Evolutionary conservation across 2,113 vertebrate species (phyloP).

Genomic region (Ellobius talpinus): DNA sequence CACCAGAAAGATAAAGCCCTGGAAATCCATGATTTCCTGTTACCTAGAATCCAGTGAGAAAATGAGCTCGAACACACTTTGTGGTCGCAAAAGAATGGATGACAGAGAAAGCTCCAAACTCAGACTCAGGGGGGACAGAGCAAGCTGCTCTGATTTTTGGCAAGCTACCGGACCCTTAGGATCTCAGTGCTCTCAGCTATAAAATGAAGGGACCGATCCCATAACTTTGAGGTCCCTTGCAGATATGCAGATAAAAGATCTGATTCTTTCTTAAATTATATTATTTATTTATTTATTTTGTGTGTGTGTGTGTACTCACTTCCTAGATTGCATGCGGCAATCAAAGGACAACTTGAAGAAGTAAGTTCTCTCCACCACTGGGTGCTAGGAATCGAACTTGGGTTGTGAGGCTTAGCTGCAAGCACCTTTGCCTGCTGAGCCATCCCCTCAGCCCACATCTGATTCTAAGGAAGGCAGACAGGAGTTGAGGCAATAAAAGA

Average conservation of each 20-base stretch:
- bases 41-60: not conserved
- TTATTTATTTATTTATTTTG: not conserved
- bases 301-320: not conserved
- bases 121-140: not conserved
- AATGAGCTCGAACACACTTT: not conserved
- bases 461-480: conserved; percentile 33
- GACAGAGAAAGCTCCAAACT: not conserved
- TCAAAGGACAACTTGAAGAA: not conserved
- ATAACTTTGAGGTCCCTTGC: not conserved
- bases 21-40: not conserved
- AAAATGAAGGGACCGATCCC: not conserved
- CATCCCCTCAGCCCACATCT: not conserved
- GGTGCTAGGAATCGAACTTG: not conserved
- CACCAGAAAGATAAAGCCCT: not conserved
- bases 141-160: not conserved
- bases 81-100: not conserved
- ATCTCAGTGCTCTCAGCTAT: not conserved
- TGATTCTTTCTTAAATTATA: not conserved
- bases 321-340: not conserved
- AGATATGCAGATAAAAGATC: conserved; percentile 4
- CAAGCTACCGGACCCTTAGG: not conserved
- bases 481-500: not conserved
- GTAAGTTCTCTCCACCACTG: not conserved
- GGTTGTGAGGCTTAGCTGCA: not conserved
- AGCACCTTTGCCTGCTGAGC: not conserved